These are phyloP conservation scores for Callinectes sapidus DNA, from an alignment of 2,888 invertebrate species.

Conservation along the genomic window DNA sequence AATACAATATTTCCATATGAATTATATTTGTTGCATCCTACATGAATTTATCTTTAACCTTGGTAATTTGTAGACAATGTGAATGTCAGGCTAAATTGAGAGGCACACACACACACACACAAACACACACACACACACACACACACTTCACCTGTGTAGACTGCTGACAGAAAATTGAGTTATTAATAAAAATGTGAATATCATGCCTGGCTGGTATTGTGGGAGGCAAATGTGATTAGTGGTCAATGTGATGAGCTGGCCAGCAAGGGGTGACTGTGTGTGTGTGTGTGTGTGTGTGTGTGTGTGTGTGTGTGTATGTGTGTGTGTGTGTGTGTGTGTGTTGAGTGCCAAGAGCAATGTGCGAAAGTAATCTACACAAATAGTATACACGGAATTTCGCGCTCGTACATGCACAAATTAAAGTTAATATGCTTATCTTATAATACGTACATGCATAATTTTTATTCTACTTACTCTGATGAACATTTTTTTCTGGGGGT, in stretches of 20 bases:
- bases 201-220: not conserved
- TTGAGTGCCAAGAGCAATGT: not conserved
- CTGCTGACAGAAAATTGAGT: constrained; percentile 13
- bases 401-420: not conserved
- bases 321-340: constrained; percentile 11
- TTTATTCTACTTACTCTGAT: not conserved
- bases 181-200: constrained; percentile 34
- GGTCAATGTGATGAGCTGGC: constrained; percentile 32
- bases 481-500: not conserved
- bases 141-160: not conserved
- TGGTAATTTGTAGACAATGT: not conserved
- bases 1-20: too few relatives aligned
- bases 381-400: not conserved
- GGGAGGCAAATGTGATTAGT: constrained; percentile 19
- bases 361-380: not conserved
- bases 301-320: constrained; percentile 35
- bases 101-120: constrained; percentile 22
- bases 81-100: not conserved
- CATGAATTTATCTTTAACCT: not conserved
- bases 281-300: constrained; percentile 34
- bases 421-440: not conserved
- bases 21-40: too few relatives aligned
- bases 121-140: constrained; percentile 20
- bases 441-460: not conserved
- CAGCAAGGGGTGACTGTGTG: constrained; percentile 5